Base-by-base conservation (phyloP, 2,797 vertebrate species). In the Fistularia tabacaria region DNA sequence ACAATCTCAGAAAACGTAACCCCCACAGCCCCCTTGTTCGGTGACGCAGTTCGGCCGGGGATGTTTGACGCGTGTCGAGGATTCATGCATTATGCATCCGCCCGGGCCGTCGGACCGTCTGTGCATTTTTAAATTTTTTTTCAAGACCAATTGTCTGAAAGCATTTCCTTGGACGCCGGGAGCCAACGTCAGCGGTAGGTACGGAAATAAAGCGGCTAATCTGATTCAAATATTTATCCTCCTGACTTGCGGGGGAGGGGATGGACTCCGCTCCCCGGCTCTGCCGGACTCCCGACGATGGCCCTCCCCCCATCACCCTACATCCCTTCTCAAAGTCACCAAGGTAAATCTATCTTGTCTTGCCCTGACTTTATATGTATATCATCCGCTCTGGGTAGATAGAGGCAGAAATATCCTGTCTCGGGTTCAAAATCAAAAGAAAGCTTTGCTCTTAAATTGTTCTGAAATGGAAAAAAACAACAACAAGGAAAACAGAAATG, bases 131-230 rank as follows among this genome's bases (percentile, higher is more conserved):
- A 3, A 3, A 3, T 25, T 25, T 25, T 25, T 25, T 25, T 25
- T 25, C 25, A 5, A 2, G 2, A 2, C 25, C 25, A 25, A 25
- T 25, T 25, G 56, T 64, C 59, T 6, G 3, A 71, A 58, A 73
- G 62, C 6, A 6, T 56, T 69, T 71, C 58, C 68, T 59, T 55
- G 69, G 60, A 75, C 56, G 76, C 51, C 9, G 38, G 54, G 57
- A 60, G 70, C 51, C 47, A 12, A 64, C 74, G 62, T 87, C 85
- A 85, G 47, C 1, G 39, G 54, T 38, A 44, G 67, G 71, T 77
- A 80, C 82, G 69, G 65, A 83, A 84, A 88, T 88, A 85, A 84
- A 55, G 11, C 64, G 39, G 62, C 75, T 76, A 82, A 76, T 82
- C 49, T 77, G 71, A 78, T 80, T 85, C 64, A 78, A 79, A 84